These are phyloP conservation scores for Elachura formosa DNA, from an alignment of 2,113 vertebrate genomes.

Conservation along the genomic window DNA sequence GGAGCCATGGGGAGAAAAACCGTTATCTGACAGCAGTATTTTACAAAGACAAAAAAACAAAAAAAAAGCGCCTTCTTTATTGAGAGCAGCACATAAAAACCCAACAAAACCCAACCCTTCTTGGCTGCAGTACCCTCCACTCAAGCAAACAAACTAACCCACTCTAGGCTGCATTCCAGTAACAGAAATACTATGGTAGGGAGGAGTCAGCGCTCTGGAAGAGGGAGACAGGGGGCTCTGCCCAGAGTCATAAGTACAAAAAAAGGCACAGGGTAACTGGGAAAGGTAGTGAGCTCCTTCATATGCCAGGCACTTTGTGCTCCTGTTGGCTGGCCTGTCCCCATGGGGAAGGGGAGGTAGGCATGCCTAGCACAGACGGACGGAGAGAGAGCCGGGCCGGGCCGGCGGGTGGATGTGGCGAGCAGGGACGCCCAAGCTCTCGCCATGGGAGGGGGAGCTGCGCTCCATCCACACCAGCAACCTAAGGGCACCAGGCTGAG, in stretches of 20 bases:
- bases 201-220: constrained; percentile 40
- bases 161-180: constrained; percentile 67
- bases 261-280: constrained; percentile 56
- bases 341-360: not conserved
- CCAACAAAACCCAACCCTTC: constrained; percentile 60
- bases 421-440: not conserved
- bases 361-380: constrained; percentile 28
- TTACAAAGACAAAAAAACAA: not conserved
- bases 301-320: constrained; percentile 92
- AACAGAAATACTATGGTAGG: constrained; percentile 65
- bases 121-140: constrained; percentile 58
- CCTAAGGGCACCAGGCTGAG: not conserved
- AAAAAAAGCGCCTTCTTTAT: constrained; percentile 79
- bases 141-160: constrained; percentile 65
- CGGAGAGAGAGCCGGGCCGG: not conserved
- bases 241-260: constrained; percentile 44
- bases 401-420: not conserved
- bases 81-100: constrained; percentile 88
- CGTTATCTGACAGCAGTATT: not conserved
- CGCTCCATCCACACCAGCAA: not conserved
- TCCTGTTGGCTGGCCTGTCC: constrained; percentile 35
- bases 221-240: constrained; percentile 1
- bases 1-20: not conserved
- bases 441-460: not conserved
- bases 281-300: constrained; percentile 86